Base-by-base conservation (phyloP, 2,797 vertebrate species). In the Etheostoma perlongum region DNA sequence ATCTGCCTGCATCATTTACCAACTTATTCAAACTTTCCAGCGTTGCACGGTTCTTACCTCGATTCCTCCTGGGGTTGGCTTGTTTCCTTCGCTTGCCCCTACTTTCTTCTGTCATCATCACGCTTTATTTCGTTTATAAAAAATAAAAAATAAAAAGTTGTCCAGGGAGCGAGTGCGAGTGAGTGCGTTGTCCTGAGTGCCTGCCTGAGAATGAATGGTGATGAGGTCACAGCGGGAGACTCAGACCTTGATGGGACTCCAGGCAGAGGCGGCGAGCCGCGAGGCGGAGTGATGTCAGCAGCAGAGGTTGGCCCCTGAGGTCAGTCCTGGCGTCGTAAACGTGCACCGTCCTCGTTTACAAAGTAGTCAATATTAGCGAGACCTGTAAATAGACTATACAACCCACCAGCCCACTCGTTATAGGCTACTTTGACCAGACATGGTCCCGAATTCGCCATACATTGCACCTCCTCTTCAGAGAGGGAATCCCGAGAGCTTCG, bases 11-110 rank as follows among this genome's bases (percentile, higher is more conserved):
- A 87, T 79, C 85, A 57, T 49, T 72, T 13, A 73, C 19, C 44
- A 82, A 83, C 70, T 89, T 76, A 1, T 68, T 48, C 3, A 85
- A 84, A 89, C 73, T 90, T 87, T 74, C 25, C 70, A 40, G 68
- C 81, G 76, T 61, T 1, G 68, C 62, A 13, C 59, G 55, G 46
- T 47, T 78, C 93, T 83, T 93, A 96, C 95, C 95, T 94, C 91
- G 93, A 49, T 95, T 96, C 18, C 95, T 94, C 87, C 91, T 92
- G 13, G 95, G 95, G 90, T 96, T 96, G 69, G 95, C 94, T 91
- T 96, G 95, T 81, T 96, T 96, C 90, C 95, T 93, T 10, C 95
- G 94, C 69, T 95, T 96, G 21, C 95, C 94, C 83, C 95, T 69
- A 57, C 92, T 95, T 85, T 94, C 94, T 78, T 96, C 95, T 65